Evolutionary conservation across 2,888 invertebrate genomes (phyloP).

Genomic region (Tetramorium bicarinatum): DNA sequence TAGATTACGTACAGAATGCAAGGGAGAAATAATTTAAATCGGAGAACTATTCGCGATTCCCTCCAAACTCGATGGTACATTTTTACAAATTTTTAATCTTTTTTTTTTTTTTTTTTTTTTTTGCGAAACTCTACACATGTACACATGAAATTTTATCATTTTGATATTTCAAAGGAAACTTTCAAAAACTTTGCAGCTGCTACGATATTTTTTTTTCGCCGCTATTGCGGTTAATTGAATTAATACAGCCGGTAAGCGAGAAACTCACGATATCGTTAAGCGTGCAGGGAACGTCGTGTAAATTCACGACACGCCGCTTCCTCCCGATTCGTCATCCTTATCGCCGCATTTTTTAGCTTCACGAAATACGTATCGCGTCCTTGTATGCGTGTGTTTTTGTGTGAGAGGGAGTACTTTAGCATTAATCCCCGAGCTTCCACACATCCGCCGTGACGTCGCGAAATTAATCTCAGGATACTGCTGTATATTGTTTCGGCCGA

Average conservation of each 20-base stretch:
- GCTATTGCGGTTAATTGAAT: slow-evolving; percentile 29
- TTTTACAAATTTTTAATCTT: neutral
- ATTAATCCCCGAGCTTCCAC: slow-evolving; percentile 44
- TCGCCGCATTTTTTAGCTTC: slow-evolving; percentile 39
- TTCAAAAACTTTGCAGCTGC: neutral
- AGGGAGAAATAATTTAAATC: neutral
- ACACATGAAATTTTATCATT: neutral
- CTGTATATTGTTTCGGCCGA: slow-evolving; percentile 46
- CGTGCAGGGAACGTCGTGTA: slow-evolving; percentile 21
- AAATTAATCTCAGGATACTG: slow-evolving; percentile 51
- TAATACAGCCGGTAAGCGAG: slow-evolving; percentile 12
- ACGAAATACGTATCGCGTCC: slow-evolving; percentile 9
- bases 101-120: neutral
- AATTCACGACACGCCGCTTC: slow-evolving; percentile 48
- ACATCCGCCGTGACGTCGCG: slow-evolving; percentile 42
- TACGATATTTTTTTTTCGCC: neutral
- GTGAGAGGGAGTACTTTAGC: neutral
- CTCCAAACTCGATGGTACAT: neutral
- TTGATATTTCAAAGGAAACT: neutral
- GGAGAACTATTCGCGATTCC: neutral
- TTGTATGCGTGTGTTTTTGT: no score
- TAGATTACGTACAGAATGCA: neutral
- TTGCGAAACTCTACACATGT: neutral
- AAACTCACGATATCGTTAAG: slow-evolving; percentile 12
- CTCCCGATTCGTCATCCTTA: slow-evolving; percentile 52